Percentiles rank a stretch among this genome's conserved stretches.
These are phyloP conservation scores for Petrolisthes manimaculis DNA, from an alignment of 2,888 invertebrate species.

Conservation along the genomic window DNA sequence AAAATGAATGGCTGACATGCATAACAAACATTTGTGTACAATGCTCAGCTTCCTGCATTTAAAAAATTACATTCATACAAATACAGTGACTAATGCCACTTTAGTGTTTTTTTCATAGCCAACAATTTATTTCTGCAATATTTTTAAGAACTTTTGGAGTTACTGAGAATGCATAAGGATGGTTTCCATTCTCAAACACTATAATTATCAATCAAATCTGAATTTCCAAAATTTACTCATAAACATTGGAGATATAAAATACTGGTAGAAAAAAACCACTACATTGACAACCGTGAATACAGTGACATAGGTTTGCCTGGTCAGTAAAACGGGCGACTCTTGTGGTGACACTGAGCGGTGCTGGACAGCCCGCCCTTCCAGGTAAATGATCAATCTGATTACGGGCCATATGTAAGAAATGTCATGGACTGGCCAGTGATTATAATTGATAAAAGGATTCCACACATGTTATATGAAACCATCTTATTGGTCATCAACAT, in stretches of 20 bases:
- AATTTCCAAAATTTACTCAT: no score
- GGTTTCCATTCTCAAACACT: no score
- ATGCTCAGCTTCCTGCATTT: slow-evolving; percentile 6
- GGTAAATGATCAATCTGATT: neutral
- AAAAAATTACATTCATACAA: slow-evolving; percentile 12
- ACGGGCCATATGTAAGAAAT: neutral
- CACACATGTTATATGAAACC: neutral
- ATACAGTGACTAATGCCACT: neutral
- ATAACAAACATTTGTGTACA: slow-evolving; percentile 24
- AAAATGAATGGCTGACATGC: slow-evolving; percentile 31
- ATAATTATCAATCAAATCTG: no score
- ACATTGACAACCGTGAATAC: neutral
- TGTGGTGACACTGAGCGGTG: neutral
- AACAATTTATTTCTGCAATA: no score
- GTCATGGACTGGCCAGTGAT: no score
- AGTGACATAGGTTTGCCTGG: slow-evolving; percentile 24
- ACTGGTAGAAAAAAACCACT: slow-evolving; percentile 28
- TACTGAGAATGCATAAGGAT: no score
- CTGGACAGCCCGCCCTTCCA: neutral
- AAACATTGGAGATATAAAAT: neutral
- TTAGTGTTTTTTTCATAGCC: no score
- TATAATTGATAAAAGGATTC: no score
- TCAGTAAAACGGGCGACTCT: neutral
- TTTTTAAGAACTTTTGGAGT: no score
- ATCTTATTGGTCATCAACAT: neutral